Evolutionary conservation across 2,113 vertebrate species (phyloP).

Genomic region (Paradoxurus hermaphroditus): DNA sequence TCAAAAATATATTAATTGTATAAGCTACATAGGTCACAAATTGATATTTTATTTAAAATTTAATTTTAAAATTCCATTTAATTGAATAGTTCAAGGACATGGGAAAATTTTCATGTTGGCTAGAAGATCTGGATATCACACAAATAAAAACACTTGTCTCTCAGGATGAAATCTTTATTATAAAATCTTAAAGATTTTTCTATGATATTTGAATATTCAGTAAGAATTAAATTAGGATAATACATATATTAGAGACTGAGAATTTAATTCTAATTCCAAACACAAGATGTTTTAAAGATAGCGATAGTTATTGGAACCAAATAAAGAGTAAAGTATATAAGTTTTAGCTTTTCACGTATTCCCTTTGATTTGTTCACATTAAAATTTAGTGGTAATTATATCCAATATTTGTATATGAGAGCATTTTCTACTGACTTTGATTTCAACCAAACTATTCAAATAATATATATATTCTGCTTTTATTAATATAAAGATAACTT

Average conservation of each 20-base stretch:
- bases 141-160: not conserved
- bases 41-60: not conserved
- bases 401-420: not conserved
- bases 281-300: not conserved
- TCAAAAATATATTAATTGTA: not conserved
- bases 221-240: not conserved
- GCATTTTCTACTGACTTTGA: not conserved
- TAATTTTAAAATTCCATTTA: not conserved
- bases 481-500: not conserved
- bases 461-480: not conserved
- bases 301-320: not conserved
- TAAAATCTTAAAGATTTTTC: not conserved
- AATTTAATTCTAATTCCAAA: not conserved
- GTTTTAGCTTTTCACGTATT: not conserved
- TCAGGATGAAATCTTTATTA: not conserved
- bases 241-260: not conserved
- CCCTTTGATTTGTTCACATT: not conserved
- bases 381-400: not conserved
- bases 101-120: not conserved
- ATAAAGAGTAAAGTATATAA: not conserved
- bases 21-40: not conserved
- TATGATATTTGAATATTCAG: not conserved
- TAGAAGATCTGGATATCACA: not conserved
- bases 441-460: not conserved
- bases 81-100: not conserved